phyloP scores from a whole-genome alignment of 2,113 vertebrate species.

The Cavia porcellus region DNA sequence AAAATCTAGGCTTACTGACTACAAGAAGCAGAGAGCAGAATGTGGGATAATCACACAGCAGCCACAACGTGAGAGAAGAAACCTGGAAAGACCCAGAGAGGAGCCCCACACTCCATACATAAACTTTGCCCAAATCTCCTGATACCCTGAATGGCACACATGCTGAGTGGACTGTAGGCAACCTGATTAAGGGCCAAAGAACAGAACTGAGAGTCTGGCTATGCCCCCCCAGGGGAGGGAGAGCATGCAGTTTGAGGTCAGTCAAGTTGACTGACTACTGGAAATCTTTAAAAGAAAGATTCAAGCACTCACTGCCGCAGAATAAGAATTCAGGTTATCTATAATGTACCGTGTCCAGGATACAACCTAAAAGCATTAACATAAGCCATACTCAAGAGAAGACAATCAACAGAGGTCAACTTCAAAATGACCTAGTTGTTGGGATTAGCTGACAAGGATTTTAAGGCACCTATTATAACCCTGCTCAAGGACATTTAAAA shows the following conservation, averaged over 20 bases:
- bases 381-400: background rate
- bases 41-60: background rate
- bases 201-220: background rate
- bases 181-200: background rate
- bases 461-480: background rate
- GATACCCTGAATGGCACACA: background rate
- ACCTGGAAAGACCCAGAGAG: background rate
- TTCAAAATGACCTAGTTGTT: background rate
- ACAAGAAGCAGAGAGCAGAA: background rate
- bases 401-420: background rate
- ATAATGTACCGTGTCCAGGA: background rate
- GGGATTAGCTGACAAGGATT: background rate
- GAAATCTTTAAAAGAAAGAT: background rate
- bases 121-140: background rate
- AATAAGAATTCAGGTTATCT: background rate
- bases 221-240: background rate
- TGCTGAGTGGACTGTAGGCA: background rate
- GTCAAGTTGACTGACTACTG: background rate
- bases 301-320: background rate
- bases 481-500: background rate
- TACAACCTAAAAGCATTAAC: background rate
- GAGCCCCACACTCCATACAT: too few species aligned
- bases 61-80: background rate
- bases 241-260: background rate
- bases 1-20: background rate